phyloP scores from a whole-genome alignment of 2,113 vertebrate genomes.

The Meleagris gallopavo region DNA sequence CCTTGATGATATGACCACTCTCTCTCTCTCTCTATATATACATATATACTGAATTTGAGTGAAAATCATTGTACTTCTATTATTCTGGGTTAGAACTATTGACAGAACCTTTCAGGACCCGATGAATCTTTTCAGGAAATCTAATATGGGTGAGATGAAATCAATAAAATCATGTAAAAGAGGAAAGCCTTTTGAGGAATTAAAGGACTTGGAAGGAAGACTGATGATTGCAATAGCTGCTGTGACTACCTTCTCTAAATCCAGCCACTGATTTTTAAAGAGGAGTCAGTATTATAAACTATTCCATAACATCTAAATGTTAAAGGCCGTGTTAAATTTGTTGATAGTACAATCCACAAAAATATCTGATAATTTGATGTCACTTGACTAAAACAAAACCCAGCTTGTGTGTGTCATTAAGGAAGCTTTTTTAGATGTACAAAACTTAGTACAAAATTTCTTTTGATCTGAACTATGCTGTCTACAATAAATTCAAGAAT shows the following conservation, averaged over 20 bases:
- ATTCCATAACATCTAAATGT: neutral
- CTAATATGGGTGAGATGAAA: neutral
- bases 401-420: neutral
- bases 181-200: neutral
- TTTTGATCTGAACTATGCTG: neutral
- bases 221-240: neutral
- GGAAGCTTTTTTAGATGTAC: neutral
- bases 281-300: neutral
- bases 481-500: neutral
- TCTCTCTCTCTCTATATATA: no score
- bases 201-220: neutral
- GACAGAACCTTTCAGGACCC: neutral
- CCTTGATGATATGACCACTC: no score
- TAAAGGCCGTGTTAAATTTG: neutral
- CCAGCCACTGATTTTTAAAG: neutral
- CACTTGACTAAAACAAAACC: neutral
- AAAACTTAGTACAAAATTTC: neutral
- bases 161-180: conserved; percentile 13
- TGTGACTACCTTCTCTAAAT: neutral
- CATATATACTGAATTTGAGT: no score
- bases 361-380: neutral
- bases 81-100: neutral
- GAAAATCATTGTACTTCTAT: no score
- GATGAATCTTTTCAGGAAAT: neutral
- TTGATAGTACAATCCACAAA: neutral